Conservation (phyloP, 1,140 invertebrate genomes). For the Drosophila triauraria region DNA sequence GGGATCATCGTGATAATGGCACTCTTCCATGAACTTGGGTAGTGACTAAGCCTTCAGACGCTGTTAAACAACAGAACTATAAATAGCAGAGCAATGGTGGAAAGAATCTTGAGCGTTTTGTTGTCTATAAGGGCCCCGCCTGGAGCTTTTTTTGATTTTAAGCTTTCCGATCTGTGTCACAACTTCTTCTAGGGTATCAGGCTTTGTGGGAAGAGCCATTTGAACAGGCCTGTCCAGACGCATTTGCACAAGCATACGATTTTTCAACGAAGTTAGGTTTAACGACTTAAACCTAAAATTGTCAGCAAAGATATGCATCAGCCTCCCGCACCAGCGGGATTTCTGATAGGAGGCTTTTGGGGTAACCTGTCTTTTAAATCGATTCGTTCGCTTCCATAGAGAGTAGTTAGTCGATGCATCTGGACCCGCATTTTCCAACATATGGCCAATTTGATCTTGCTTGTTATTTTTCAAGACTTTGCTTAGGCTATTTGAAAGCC, state of each 20-base stretch:
- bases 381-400: constrained; percentile 13
- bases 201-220: constrained; percentile 8
- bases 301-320: not conserved
- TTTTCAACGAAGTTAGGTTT: constrained; percentile 1
- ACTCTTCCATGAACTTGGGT: too few species aligned
- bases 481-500: constrained; percentile 2
- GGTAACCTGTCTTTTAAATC: constrained; percentile 8
- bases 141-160: constrained; percentile 4
- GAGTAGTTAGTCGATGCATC: constrained; percentile 15
- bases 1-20: not conserved
- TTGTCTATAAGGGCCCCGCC: constrained; percentile 2
- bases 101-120: not conserved
- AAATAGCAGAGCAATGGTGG: not conserved
- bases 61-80: constrained; percentile 3
- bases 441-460: constrained; percentile 9
- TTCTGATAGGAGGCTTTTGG: constrained; percentile 10
- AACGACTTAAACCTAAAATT: constrained; percentile 1
- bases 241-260: constrained; percentile 6
- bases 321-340: constrained; percentile 10
- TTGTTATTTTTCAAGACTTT: constrained; percentile 9
- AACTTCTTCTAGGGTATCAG: constrained; percentile 2
- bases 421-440: constrained; percentile 12
- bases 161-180: not conserved
- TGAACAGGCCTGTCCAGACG: not conserved
- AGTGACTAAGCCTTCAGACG: not conserved